These are phyloP conservation scores for Aphelocoma californica DNA, from an alignment of 2,797 vertebrate species.

Conservation along the genomic window DNA sequence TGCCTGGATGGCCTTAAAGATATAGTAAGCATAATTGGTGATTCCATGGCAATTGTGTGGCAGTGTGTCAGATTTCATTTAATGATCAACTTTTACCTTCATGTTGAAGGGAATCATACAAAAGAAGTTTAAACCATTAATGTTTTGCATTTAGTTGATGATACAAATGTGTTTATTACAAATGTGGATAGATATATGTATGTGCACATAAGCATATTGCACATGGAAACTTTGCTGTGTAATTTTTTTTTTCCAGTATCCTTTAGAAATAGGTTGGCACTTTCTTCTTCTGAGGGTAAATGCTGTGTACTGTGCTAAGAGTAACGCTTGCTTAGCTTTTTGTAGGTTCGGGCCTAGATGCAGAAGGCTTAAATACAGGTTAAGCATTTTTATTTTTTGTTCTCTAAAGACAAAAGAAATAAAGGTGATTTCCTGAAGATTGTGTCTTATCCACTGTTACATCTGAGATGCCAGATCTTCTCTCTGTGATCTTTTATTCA, in stretches of 20 bases:
- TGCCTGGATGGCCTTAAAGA: not conserved
- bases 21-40: not conserved
- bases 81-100: not conserved
- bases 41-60: not conserved
- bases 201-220: not conserved
- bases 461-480: not conserved
- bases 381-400: not conserved
- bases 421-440: not conserved
- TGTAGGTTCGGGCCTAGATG: not conserved
- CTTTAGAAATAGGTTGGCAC: not conserved
- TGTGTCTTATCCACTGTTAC: not conserved
- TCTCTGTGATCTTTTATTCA: not conserved
- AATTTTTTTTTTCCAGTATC: not conserved
- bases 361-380: not conserved
- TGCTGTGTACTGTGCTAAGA: not conserved
- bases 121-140: not conserved
- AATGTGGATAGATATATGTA: rapidly evolving
- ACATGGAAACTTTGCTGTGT: not conserved
- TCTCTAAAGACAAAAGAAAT: not conserved
- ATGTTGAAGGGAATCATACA: not conserved
- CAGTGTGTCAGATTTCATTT: not conserved
- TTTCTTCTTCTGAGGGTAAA: not conserved
- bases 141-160: not conserved
- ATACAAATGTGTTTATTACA: not conserved
- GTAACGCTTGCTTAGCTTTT: not conserved